Evolutionary conservation across 1,140 invertebrate species (phyloP).

Genomic region (Spodoptera frugiperda): DNA sequence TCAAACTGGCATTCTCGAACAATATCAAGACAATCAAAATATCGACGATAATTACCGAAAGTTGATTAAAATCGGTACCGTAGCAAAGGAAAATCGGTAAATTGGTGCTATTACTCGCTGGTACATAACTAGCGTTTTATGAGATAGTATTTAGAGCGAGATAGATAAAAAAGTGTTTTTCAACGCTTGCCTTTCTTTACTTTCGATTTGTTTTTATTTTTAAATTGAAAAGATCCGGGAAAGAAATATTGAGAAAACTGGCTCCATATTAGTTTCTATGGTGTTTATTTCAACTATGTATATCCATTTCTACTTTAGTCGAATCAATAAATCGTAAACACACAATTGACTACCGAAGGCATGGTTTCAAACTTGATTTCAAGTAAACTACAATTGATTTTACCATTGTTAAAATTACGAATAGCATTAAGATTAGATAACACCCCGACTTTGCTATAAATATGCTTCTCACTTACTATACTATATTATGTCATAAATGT

Average conservation of each 20-base stretch:
- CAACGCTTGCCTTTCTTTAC: neutral
- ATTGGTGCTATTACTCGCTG: slow-evolving; percentile 2
- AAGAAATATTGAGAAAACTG: no score
- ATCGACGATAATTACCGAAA: slow-evolving; percentile 72
- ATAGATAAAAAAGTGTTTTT: slow-evolving; percentile 8
- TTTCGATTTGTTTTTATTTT: slow-evolving; percentile 8
- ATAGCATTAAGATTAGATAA: no score
- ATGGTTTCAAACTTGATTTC: no score
- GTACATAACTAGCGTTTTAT: slow-evolving; percentile 16
- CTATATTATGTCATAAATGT: no score
- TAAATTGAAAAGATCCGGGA: neutral
- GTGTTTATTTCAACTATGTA: neutral
- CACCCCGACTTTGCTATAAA: no score
- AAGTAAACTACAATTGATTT: no score
- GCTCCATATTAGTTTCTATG: no score
- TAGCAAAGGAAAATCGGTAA: slow-evolving; percentile 54
- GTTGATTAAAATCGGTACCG: slow-evolving; percentile 65
- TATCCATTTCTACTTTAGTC: no score
- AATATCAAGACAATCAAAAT: slow-evolving; percentile 41
- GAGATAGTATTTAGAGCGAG: slow-evolving; percentile 2
- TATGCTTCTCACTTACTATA: no score
- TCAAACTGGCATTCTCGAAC: neutral
- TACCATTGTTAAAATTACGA: no score
- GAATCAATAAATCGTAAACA: no score
- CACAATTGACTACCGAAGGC: neutral